Conservation (phyloP, 2,888 invertebrate species). For the Amorpha juglandis region DNA sequence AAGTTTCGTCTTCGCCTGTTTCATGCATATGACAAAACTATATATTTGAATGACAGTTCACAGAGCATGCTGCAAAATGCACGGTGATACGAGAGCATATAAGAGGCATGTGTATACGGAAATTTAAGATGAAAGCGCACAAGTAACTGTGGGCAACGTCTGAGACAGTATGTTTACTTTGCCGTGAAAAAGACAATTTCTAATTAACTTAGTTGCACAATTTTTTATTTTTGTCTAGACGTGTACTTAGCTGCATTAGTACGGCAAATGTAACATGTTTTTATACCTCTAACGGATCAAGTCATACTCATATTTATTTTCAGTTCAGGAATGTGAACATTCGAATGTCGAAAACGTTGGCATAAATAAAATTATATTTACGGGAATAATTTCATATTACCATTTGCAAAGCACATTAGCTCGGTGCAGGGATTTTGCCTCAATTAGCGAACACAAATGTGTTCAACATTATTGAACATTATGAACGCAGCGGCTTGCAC, state of each 20-base stretch:
- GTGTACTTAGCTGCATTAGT: not conserved
- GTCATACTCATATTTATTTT: not conserved
- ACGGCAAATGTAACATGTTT: not conserved
- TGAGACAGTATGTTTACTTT: no score
- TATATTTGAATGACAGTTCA: no score
- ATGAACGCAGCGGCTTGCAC: constrained; percentile 3
- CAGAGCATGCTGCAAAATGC: no score
- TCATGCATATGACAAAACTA: no score
- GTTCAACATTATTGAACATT: constrained; percentile 26
- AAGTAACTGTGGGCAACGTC: no score
- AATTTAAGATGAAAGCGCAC: no score
- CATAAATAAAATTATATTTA: constrained; percentile 12
- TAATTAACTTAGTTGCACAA: not conserved
- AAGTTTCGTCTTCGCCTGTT: no score
- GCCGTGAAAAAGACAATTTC: not conserved
- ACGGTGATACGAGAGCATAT: no score
- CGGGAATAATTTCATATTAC: constrained; percentile 1
- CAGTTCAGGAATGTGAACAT: not conserved
- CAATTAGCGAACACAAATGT: constrained; percentile 51
- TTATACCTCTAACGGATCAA: not conserved
- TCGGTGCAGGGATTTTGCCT: constrained; percentile 50
- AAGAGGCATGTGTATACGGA: no score
- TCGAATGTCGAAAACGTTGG: constrained; percentile 11
- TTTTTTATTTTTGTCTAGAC: not conserved
- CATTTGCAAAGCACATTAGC: constrained; percentile 34